Evolutionary conservation across 2,797 vertebrate species (phyloP).

Genomic region (Eupleurogrammus muticus): DNA sequence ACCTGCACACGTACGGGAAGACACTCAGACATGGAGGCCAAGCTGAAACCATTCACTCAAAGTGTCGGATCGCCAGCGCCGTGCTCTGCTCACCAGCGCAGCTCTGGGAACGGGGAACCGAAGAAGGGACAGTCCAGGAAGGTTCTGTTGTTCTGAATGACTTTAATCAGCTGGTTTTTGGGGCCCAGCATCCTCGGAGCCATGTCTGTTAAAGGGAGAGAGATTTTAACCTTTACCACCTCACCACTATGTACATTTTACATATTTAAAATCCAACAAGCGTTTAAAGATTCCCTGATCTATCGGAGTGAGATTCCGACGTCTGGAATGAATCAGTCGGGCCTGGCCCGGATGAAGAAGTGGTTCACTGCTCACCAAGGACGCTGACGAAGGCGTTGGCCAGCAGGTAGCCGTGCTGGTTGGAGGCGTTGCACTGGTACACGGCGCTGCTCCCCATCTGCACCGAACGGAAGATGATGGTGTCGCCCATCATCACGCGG

Average conservation of each 20-base stretch:
- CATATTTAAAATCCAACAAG: too few species aligned
- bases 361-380: conserved; percentile 82
- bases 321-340: too few species aligned
- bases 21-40: background rate
- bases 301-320: too few species aligned
- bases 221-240: conserved; percentile 1
- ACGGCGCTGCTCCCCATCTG: conserved; percentile 94
- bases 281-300: background rate
- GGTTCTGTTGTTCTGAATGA: conserved; percentile 92
- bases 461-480: conserved; percentile 92
- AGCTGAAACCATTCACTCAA: background rate
- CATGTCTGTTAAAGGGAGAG: conserved; percentile 83
- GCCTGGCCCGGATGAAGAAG: background rate
- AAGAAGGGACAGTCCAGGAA: conserved; percentile 95
- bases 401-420: conserved; percentile 94
- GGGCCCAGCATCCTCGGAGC: conserved; percentile 90
- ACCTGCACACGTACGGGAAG: conserved; percentile 82
- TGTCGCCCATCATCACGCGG: conserved; percentile 90
- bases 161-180: conserved; percentile 92
- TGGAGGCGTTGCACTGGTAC: conserved; percentile 98
- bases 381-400: conserved; percentile 96
- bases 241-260: background rate
- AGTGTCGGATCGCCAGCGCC: too few species aligned
- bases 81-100: conserved; percentile 89
- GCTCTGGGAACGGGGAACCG: conserved; percentile 92